Conservation (phyloP, 2,888 invertebrate genomes). For the Cephus nigrinus region DNA sequence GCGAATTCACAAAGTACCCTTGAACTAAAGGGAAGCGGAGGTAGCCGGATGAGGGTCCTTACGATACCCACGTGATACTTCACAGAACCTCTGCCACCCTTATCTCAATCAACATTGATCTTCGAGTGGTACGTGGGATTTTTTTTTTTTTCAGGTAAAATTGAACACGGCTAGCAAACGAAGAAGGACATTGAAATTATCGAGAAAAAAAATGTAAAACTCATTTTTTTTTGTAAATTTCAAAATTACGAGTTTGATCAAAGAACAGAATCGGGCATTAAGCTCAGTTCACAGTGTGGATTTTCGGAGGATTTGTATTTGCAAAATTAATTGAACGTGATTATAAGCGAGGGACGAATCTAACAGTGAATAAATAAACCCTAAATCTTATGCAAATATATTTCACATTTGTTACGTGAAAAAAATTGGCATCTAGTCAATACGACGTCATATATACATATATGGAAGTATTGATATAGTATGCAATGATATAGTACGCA, state of each 20-base stretch:
- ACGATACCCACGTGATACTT: not conserved
- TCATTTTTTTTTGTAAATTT: not conserved
- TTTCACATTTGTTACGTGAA: not conserved
- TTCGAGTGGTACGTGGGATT: not conserved
- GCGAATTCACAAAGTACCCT: not conserved
- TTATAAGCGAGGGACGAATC: not conserved
- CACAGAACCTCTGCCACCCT: not conserved
- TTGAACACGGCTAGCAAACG: not conserved
- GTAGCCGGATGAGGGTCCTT: no score
- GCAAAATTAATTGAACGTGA: not conserved
- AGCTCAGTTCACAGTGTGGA: not conserved
- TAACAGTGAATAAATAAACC: not conserved
- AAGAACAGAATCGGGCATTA: not conserved
- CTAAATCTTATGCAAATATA: not conserved
- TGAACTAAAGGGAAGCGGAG: not conserved
- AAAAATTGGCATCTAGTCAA: not conserved
- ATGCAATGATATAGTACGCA: not conserved
- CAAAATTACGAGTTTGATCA: not conserved
- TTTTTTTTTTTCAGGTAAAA: not conserved
- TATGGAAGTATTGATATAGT: not conserved
- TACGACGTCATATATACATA: not conserved
- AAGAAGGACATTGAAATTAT: not conserved
- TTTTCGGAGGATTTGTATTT: not conserved
- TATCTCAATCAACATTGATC: not conserved
- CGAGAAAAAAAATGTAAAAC: not conserved